phyloP scores from a whole-genome alignment of 37 sponge, comb jelly and placozoan genomes.

The Chondrilla cf. caribensis region DNA sequence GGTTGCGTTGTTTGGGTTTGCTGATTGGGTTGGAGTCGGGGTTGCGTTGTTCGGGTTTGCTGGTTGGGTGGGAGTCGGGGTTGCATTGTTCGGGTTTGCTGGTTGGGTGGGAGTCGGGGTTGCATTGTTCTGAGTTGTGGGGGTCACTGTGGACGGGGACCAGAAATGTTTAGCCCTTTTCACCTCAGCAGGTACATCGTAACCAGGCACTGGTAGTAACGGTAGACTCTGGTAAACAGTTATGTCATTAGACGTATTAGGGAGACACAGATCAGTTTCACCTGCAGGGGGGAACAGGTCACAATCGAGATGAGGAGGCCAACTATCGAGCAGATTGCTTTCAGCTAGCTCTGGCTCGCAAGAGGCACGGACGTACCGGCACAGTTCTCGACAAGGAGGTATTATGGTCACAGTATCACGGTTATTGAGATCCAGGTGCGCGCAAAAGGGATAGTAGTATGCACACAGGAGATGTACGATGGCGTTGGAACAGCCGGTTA shows the following conservation, averaged over 20 bases:
- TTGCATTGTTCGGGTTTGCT: no score
- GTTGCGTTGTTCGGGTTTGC: no score
- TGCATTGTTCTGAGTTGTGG: background rate
- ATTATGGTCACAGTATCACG: background rate
- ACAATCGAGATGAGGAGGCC: conserved; percentile 69
- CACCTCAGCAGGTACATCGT: background rate
- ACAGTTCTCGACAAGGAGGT: conserved; percentile 55
- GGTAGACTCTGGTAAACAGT: background rate
- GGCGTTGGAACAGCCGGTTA: conserved; percentile 51
- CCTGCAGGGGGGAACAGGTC: conserved; percentile 22
- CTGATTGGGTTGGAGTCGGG: no score
- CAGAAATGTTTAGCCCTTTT: background rate
- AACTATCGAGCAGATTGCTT: background rate
- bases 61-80: no score
- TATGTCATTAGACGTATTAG: no score
- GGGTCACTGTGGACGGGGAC: no score
- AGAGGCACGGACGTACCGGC: conserved; percentile 41
- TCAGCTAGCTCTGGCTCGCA: conserved; percentile 28
- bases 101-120: background rate
- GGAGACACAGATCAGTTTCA: background rate
- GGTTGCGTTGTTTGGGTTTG: no score
- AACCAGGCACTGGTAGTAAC: background rate
- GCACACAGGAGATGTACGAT: conserved; percentile 67
- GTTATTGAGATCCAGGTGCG: no score
- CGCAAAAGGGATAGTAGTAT: conserved; percentile 62